Evolutionary conservation across 2,113 vertebrate species (phyloP), one percentile per base, ranked within the genome.

Genomic region (Tychaedon coryphoeus): DNA sequence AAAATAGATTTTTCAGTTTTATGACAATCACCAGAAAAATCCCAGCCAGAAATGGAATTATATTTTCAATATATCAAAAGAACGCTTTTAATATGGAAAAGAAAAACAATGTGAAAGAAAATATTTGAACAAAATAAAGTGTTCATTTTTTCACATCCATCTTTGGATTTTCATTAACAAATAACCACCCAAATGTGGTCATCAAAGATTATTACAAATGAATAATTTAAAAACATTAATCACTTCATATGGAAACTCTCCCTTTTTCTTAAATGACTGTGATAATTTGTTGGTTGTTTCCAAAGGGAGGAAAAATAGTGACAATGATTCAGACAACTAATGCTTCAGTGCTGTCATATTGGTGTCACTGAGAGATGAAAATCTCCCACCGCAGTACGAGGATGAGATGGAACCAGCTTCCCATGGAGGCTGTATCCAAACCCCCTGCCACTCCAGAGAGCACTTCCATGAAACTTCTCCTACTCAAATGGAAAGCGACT

Each of bases 1-100:
- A 79, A 92, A 90, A 57, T 10, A 83, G 33, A 18, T 17, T 79
- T 79, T 86, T 54, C 24, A 18, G 16, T 29, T 92, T 90, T 83
- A 50, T 83, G 34, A 54, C 24, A 54, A 62, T 47, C 7, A 58
- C 10, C 51, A 62, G 58, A 31, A 92, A 61, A 85, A 61, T 38
- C 18, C 4, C 26, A 45, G 6, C 19, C 24, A 3, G 16, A 42
- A 90, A 79, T 17, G 2, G 31, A 86, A 79, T 65, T 47, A 79
- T 69, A 65, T 82, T 79, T 88, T 79, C 34, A 69, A 14, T 36
- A 5, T 25, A 61, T 7, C 14, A 72, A 45, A 31, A 61, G 4
- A 86, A 31, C 42, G 71, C 69, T 85, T 77, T 79, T 45, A 43
- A 47, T 51, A 9, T 71, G 19, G 33, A 31, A 29, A 84, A 70